Evolutionary conservation across 2,888 invertebrate genomes (phyloP).

Genomic region (Drosophila paracracens): DNA sequence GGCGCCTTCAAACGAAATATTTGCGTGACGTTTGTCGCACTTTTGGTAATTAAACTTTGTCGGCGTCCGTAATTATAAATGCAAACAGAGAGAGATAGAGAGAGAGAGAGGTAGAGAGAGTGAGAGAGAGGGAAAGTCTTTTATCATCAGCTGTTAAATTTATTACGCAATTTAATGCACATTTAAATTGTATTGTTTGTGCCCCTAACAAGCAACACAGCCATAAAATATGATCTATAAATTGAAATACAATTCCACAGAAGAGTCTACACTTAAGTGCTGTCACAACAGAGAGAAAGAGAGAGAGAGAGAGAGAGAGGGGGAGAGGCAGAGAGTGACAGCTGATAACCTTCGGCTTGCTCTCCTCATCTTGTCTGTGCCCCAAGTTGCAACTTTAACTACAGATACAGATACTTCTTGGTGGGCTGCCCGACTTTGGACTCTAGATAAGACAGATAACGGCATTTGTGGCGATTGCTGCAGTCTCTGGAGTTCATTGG

Average conservation of each 20-base stretch:
- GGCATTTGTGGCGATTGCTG: slow-evolving; percentile 10
- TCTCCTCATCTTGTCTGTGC: not conserved
- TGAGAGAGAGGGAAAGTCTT: not conserved
- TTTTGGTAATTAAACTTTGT: slow-evolving; percentile 73
- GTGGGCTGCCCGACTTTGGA: slow-evolving; percentile 32
- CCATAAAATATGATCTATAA: slow-evolving; percentile 30
- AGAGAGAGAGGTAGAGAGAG: not conserved
- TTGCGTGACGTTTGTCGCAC: slow-evolving; percentile 56
- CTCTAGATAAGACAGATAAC: slow-evolving; percentile 24
- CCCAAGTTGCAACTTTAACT: slow-evolving; percentile 15
- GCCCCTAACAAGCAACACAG: slow-evolving; percentile 1
- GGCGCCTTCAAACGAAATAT: slow-evolving; percentile 67
- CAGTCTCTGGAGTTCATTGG: slow-evolving; percentile 39
- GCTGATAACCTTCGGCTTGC: slow-evolving; percentile 51
- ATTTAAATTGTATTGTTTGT: slow-evolving; percentile 46
- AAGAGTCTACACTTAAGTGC: slow-evolving; percentile 2
- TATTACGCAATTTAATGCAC: slow-evolving; percentile 75
- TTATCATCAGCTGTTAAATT: slow-evolving; percentile 41
- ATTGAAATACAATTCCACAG: slow-evolving; percentile 50
- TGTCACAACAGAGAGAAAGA: slow-evolving; percentile 2
- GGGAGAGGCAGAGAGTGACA: not conserved
- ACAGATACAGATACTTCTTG: slow-evolving; percentile 31
- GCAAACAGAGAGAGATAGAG: slow-evolving; percentile 13
- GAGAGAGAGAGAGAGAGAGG: not conserved
- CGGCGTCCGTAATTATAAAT: slow-evolving; percentile 65